Percentiles rank a stretch among this genome's conserved stretches.
These are phyloP conservation scores for Lucifuga dentata DNA, from an alignment of 2,113 vertebrate genomes.

Conservation along the genomic window DNA sequence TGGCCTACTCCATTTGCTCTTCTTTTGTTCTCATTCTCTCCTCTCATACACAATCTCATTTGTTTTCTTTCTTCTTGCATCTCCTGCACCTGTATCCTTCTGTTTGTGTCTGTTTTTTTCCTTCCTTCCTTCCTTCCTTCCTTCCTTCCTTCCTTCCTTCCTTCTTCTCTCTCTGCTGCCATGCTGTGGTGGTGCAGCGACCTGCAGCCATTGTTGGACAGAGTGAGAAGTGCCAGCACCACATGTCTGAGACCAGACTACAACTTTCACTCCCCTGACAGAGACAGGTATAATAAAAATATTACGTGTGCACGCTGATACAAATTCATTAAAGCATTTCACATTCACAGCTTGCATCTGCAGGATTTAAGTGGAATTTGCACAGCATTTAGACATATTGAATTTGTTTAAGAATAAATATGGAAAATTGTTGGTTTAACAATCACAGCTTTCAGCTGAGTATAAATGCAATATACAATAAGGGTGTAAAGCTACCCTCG, in stretches of 20 bases:
- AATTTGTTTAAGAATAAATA: neutral
- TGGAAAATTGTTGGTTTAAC: too few species aligned
- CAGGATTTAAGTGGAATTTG: neutral
- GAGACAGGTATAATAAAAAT: conserved; percentile 90
- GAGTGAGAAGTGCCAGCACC: conserved; percentile 99
- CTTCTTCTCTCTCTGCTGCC: conserved; percentile 84
- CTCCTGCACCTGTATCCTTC: conserved; percentile 11
- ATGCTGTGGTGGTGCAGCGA: conserved; percentile 92
- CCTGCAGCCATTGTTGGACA: conserved; percentile 97
- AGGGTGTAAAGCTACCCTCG: too few species aligned
- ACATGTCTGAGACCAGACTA: conserved; percentile 98
- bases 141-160: conserved; percentile 22
- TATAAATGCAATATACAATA: too few species aligned
- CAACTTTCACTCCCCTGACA: conserved; percentile 96
- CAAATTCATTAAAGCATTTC: neutral
- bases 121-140: conserved; percentile 25
- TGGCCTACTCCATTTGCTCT: conserved; percentile 21
- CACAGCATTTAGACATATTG: neutral
- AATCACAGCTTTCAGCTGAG: neutral
- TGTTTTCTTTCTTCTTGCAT: conserved; percentile 1
- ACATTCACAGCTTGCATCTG: too few species aligned
- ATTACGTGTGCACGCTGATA: neutral
- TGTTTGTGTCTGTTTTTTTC: conserved; percentile 7
- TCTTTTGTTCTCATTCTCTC: conserved; percentile 14
- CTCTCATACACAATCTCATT: conserved; percentile 1